Evolutionary conservation across 2,797 vertebrate species (phyloP).

Genomic region (Sternotherus odoratus): DNA sequence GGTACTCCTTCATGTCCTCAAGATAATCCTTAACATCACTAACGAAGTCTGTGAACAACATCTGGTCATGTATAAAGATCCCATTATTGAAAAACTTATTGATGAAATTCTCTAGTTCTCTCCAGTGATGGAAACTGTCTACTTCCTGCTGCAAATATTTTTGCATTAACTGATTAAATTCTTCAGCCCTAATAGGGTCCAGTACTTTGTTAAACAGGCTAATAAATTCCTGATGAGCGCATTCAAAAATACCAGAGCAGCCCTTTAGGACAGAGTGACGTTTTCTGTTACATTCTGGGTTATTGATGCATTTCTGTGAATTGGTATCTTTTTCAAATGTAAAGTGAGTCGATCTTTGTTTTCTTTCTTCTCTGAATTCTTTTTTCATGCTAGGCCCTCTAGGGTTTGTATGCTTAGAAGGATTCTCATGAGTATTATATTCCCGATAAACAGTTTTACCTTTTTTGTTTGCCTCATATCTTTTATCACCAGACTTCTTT

Average conservation of each 20-base stretch:
- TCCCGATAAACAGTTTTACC: constrained; percentile 72
- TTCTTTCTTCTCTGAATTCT: constrained; percentile 58
- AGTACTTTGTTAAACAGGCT: constrained; percentile 89
- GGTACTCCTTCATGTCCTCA: constrained; percentile 89
- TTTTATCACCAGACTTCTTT: constrained; percentile 77
- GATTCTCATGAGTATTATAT: constrained; percentile 67
- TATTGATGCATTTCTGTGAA: constrained; percentile 47
- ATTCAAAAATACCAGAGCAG: constrained; percentile 88
- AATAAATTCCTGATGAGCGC: constrained; percentile 90
- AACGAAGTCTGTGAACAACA: constrained; percentile 96
- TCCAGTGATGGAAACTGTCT: constrained; percentile 92
- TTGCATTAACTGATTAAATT: constrained; percentile 90
- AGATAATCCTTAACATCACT: constrained; percentile 92
- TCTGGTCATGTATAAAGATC: constrained; percentile 94
- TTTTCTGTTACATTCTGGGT: constrained; percentile 55
- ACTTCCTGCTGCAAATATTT: constrained; percentile 93
- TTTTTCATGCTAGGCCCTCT: constrained; percentile 70
- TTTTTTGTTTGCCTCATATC: constrained; percentile 78
- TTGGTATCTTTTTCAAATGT: constrained; percentile 54
- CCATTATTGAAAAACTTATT: constrained; percentile 92
- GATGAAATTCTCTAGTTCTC: constrained; percentile 91
- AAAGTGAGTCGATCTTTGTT: constrained; percentile 14
- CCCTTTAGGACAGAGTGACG: constrained; percentile 78
- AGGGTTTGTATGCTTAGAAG: constrained; percentile 74
- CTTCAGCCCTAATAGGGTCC: constrained; percentile 90